Evolutionary conservation across 1,140 invertebrate species (phyloP).

Genomic region (Antheraea mylitta): DNA sequence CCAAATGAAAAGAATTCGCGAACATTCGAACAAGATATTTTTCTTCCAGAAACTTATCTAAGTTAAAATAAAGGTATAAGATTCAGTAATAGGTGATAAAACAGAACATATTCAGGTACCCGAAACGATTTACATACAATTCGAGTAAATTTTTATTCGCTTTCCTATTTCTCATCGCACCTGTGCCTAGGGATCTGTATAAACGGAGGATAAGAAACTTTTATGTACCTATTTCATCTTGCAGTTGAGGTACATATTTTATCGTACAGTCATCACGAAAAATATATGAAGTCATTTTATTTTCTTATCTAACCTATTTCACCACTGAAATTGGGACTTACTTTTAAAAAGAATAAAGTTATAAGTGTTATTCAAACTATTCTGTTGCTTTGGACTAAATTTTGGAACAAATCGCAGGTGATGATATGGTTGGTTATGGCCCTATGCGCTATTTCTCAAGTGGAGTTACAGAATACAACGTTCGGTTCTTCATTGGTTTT

Average conservation of each 20-base stretch:
- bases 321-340: too few species aligned
- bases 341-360: too few species aligned
- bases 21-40: background rate
- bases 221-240: constrained; percentile 3
- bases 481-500: too few species aligned
- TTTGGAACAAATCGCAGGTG: too few species aligned
- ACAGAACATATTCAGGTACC: constrained; percentile 1
- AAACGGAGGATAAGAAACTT: constrained; percentile 1
- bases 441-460: too few species aligned
- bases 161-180: constrained; percentile 3
- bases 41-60: background rate
- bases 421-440: too few species aligned
- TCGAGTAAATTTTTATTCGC: constrained; percentile 4
- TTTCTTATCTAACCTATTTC: background rate
- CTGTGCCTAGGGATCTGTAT: background rate
- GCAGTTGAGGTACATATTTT: background rate
- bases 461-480: too few species aligned
- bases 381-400: too few species aligned
- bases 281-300: background rate
- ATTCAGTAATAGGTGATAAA: background rate
- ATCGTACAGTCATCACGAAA: background rate
- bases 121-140: constrained; percentile 1
- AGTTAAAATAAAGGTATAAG: constrained; percentile 1
- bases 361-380: too few species aligned
- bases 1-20: background rate